A percentile compares a stretch with the other conserved stretches of the same genome.
phyloP scores from a whole-genome alignment of 2,888 invertebrate genomes.

The Protophormia terraenovae region DNA sequence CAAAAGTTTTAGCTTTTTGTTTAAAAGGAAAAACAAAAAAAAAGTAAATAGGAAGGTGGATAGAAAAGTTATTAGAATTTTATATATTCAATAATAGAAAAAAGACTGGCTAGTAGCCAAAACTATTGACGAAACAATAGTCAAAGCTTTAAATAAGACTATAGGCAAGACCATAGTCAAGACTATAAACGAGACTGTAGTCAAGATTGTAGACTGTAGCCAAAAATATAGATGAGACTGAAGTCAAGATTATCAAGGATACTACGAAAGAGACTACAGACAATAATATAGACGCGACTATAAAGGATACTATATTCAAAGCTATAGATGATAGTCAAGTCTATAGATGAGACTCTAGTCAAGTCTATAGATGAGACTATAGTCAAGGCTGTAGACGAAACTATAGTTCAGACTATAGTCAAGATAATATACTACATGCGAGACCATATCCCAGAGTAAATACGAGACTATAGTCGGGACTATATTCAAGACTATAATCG shows the following conservation, averaged over 20 bases:
- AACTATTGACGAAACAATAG: too few species aligned
- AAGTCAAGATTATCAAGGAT: neutral
- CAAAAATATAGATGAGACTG: neutral
- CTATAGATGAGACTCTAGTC: neutral
- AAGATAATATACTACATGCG: too few species aligned
- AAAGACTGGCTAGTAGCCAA: neutral
- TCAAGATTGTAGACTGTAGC: neutral
- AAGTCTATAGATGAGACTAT: neutral
- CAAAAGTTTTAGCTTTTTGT: neutral
- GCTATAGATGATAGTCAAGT: too few species aligned
- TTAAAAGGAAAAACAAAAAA: neutral
- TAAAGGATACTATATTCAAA: neutral
- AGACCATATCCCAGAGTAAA: neutral
- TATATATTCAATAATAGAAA: neutral
- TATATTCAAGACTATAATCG: neutral
- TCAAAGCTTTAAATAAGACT: neutral
- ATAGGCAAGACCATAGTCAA: neutral
- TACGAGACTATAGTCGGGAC: neutral
- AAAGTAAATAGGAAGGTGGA: neutral
- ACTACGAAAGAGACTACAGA: neutral
- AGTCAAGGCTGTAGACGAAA: too few species aligned
- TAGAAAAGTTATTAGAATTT: neutral
- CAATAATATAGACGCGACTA: neutral
- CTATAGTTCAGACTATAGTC: neutral
- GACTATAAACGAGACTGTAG: neutral